Conservation (phyloP, 1,140 invertebrate genomes). For the Xylocopa sonorina region DNA sequence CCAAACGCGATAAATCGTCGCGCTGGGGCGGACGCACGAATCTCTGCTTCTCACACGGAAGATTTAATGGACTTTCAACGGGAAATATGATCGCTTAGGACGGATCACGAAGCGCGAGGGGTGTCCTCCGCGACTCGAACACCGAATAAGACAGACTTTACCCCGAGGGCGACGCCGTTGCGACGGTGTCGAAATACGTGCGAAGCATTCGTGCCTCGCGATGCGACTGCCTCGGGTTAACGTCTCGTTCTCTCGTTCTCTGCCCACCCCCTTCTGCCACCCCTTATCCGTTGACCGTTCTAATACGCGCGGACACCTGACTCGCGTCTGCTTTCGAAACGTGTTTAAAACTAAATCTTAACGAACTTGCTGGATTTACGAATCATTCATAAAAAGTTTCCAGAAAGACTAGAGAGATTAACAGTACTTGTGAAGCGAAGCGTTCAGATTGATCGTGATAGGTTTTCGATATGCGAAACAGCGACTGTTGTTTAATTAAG, state of each 20-base stretch:
- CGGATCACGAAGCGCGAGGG: constrained; percentile 12
- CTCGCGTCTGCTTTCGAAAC: constrained; percentile 24
- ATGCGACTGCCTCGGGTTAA: constrained; percentile 34
- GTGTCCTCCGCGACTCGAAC: constrained; percentile 39
- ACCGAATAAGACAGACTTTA: constrained; percentile 14
- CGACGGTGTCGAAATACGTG: constrained; percentile 52
- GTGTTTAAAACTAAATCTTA: constrained; percentile 34
- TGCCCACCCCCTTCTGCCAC: neutral
- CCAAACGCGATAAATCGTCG: neutral
- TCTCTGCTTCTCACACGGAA: neutral
- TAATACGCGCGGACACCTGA: neutral
- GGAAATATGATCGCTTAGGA: constrained; percentile 45
- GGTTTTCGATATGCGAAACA: neutral
- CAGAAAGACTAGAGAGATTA: constrained; percentile 20
- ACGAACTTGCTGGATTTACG: constrained; percentile 42
- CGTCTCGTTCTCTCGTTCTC: neutral
- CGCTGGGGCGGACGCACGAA: neutral
- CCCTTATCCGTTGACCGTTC: neutral
- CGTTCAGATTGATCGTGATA: neutral
- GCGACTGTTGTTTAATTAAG: neutral
- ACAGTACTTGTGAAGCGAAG: constrained; percentile 4
- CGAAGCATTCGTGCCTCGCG: constrained; percentile 40
- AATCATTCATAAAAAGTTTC: constrained; percentile 34
- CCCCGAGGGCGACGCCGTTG: constrained; percentile 35
- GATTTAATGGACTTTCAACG: constrained; percentile 47